Conservation (phyloP, 2,888 invertebrate genomes). For the Trisateles emortualis region DNA sequence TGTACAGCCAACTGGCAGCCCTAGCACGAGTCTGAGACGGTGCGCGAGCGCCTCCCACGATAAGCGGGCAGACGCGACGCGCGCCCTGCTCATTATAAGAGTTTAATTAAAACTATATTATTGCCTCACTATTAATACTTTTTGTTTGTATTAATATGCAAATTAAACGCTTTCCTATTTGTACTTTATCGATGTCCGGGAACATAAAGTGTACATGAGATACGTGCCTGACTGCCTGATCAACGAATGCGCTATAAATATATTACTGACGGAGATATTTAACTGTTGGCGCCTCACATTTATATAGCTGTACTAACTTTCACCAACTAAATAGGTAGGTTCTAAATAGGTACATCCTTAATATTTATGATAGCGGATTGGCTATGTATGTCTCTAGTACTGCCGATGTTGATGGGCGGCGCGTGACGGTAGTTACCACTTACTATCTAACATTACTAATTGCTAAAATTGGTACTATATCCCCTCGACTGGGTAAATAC, state of each 20-base stretch:
- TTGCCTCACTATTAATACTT: slow-evolving; percentile 30
- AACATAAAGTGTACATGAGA: slow-evolving; percentile 36
- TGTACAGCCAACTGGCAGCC: background rate
- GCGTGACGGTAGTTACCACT: too few species aligned
- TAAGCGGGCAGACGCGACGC: slow-evolving; percentile 1
- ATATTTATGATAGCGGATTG: too few species aligned
- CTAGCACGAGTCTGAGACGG: background rate
- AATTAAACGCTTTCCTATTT: slow-evolving; percentile 40
- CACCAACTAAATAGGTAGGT: too few species aligned
- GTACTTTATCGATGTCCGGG: slow-evolving; percentile 32
- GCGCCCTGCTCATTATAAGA: slow-evolving; percentile 26
- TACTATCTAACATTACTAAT: too few species aligned
- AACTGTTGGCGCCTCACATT: slow-evolving; percentile 7
- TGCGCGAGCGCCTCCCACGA: slow-evolving; percentile 6
- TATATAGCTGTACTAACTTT: too few species aligned
- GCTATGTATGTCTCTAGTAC: too few species aligned
- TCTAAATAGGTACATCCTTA: too few species aligned
- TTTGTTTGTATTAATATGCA: slow-evolving; percentile 40
- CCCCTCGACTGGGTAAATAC: too few species aligned
- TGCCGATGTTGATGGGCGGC: too few species aligned
- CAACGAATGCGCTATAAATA: slow-evolving; percentile 20
- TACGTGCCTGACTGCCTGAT: slow-evolving; percentile 33
- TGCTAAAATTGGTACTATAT: too few species aligned
- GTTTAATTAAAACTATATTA: slow-evolving; percentile 29
- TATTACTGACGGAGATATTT: slow-evolving; percentile 7